Evolutionary conservation across 1,140 invertebrate species (phyloP).

Genomic region (Nymphalis io): DNA sequence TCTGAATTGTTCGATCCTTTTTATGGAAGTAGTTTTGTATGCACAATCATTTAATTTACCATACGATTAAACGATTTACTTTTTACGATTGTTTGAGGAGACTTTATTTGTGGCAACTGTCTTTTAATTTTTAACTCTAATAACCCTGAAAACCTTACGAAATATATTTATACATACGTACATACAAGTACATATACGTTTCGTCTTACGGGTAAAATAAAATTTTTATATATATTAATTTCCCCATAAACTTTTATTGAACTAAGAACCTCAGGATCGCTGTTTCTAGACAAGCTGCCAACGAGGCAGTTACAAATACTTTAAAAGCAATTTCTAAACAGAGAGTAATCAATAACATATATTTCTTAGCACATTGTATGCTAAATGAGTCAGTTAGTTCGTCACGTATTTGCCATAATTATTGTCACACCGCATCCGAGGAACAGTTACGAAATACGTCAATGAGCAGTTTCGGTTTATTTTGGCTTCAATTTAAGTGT

Average conservation of each 20-base stretch:
- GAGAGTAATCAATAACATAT: conserved; percentile 39
- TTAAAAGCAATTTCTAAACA: background rate
- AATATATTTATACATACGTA: too few relatives aligned
- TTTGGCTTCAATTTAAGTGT: conserved; percentile 74
- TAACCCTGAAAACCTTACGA: too few relatives aligned
- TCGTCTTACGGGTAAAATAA: too few relatives aligned
- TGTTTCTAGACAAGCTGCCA: too few relatives aligned
- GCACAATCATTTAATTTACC: conserved; percentile 23
- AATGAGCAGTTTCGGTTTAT: conserved; percentile 69
- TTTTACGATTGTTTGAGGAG: background rate
- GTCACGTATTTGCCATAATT: conserved; percentile 56
- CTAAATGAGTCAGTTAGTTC: conserved; percentile 34
- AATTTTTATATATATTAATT: too few relatives aligned
- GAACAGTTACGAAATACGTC: conserved; percentile 70
- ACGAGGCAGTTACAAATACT: background rate
- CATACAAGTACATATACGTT: too few relatives aligned
- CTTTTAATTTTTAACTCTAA: background rate
- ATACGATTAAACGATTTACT: background rate
- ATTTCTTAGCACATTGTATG: conserved; percentile 44
- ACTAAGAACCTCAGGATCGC: too few relatives aligned
- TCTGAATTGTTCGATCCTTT: conserved; percentile 18
- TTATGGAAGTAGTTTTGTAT: conserved; percentile 19
- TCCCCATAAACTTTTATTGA: too few relatives aligned
- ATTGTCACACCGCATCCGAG: conserved; percentile 49
- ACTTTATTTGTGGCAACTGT: background rate